phyloP scores from a whole-genome alignment of 2,888 invertebrate genomes.

The Hirtodrosophila trivittata region DNA sequence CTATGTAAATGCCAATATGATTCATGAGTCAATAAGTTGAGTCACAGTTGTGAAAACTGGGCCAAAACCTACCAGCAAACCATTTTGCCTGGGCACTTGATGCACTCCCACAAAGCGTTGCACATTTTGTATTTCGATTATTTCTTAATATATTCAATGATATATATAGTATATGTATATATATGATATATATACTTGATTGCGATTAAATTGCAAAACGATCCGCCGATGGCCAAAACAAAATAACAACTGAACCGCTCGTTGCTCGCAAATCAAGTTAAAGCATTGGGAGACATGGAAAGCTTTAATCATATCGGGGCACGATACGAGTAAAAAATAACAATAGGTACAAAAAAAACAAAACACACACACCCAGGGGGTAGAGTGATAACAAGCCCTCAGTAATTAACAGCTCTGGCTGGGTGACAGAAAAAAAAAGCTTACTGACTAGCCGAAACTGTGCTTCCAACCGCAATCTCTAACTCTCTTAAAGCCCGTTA shows the following conservation, averaged over 20 bases:
- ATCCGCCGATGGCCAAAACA: slow-evolving; percentile 45
- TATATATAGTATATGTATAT: slow-evolving; percentile 13
- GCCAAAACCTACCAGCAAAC: slow-evolving; percentile 79
- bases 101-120: slow-evolving; percentile 75
- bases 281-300: slow-evolving; percentile 45
- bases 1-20: no score
- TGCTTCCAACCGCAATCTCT: slow-evolving; percentile 1
- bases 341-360: slow-evolving; percentile 14
- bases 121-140: slow-evolving; percentile 69
- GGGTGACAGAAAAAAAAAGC: slow-evolving; percentile 24
- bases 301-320: slow-evolving; percentile 67
- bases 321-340: slow-evolving; percentile 23
- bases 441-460: slow-evolving; percentile 4
- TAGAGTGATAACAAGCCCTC: slow-evolving; percentile 52
- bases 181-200: slow-evolving; percentile 15
- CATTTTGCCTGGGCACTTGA: slow-evolving; percentile 81
- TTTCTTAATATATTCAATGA: slow-evolving; percentile 5
- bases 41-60: slow-evolving; percentile 22
- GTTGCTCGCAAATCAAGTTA: slow-evolving; percentile 30
- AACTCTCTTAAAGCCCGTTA: no score
- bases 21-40: no score
- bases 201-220: slow-evolving; percentile 4
- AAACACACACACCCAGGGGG: not conserved
- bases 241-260: slow-evolving; percentile 58
- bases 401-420: slow-evolving; percentile 45